Evolutionary conservation across 2,113 vertebrate species (phyloP).

Genomic region (Perca schrenkii): DNA sequence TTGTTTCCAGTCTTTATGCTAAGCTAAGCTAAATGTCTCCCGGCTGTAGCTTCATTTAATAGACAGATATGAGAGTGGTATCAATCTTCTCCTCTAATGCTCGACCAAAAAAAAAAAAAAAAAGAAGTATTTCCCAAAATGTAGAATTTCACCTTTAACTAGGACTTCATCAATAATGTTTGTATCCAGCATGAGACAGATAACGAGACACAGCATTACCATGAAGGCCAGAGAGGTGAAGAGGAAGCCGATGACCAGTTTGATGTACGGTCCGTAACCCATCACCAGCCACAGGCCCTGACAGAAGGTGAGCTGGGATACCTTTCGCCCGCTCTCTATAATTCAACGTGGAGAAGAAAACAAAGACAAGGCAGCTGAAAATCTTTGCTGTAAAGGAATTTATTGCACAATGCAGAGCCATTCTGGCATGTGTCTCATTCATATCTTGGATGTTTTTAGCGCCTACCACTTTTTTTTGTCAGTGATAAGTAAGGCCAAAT

Average conservation of each 20-base stretch:
- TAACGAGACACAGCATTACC: conserved; percentile 79
- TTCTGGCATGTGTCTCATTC: neutral
- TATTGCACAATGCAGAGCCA: no score
- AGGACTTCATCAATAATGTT: neutral
- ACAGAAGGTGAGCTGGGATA: conserved; percentile 86
- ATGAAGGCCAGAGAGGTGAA: conserved; percentile 96
- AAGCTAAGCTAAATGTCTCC: neutral
- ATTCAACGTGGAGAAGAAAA: neutral
- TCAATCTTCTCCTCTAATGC: neutral
- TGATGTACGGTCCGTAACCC: conserved; percentile 91
- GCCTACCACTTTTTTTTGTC: neutral
- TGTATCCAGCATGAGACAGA: neutral
- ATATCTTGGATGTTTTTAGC: neutral
- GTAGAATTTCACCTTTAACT: neutral
- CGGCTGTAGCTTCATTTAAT: neutral
- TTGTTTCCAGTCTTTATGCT: neutral
- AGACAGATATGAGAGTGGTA: neutral
- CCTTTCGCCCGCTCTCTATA: conserved; percentile 80
- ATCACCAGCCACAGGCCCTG: conserved; percentile 90
- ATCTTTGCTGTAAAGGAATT: neutral
- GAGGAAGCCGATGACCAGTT: conserved; percentile 92
- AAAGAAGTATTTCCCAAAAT: neutral
- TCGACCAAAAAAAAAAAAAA: neutral
- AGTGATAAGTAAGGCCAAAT: neutral
- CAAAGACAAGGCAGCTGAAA: neutral